Evolutionary conservation across 2,888 invertebrate species (phyloP).

Genomic region (Kuschelorhynchus macadamiae): DNA sequence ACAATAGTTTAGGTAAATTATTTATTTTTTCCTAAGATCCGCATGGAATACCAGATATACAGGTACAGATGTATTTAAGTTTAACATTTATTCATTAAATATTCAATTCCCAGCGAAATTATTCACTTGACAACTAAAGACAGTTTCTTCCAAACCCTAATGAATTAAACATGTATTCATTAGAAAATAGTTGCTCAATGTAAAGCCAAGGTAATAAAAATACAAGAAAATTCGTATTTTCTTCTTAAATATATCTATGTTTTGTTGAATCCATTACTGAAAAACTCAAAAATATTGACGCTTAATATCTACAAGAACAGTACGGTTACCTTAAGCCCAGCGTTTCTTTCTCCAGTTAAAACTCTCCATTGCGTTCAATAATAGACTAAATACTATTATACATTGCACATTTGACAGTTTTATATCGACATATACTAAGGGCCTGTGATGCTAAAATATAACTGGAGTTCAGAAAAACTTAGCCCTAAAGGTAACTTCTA

Average conservation of each 20-base stretch:
- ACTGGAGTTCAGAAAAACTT: slow-evolving; percentile 6
- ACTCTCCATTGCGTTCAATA: not conserved
- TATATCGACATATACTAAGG: too few species aligned
- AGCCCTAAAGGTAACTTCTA: slow-evolving; percentile 47
- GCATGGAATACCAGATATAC: too few species aligned
- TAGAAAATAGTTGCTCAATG: slow-evolving; percentile 55
- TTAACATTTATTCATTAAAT: too few species aligned
- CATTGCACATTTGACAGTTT: too few species aligned
- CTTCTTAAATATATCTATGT: slow-evolving; percentile 21
- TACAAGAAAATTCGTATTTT: slow-evolving; percentile 54
- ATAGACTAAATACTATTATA: not conserved
- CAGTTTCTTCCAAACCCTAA: slow-evolving; percentile 14
- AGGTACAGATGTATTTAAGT: too few species aligned
- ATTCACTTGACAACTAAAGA: slow-evolving; percentile 12
- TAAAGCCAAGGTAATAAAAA: slow-evolving; percentile 58
- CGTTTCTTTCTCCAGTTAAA: slow-evolving; percentile 15
- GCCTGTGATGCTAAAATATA: too few species aligned
- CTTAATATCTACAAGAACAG: slow-evolving; percentile 23
- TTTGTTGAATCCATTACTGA: slow-evolving; percentile 42
- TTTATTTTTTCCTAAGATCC: too few species aligned
- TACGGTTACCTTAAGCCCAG: slow-evolving; percentile 5
- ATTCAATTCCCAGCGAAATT: too few species aligned
- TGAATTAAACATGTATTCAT: slow-evolving; percentile 47
- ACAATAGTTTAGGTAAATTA: too few species aligned
- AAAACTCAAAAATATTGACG: slow-evolving; percentile 43